Evolutionary conservation across 2,888 invertebrate genomes (phyloP).

Genomic region (Eupithecia tripunctaria): DNA sequence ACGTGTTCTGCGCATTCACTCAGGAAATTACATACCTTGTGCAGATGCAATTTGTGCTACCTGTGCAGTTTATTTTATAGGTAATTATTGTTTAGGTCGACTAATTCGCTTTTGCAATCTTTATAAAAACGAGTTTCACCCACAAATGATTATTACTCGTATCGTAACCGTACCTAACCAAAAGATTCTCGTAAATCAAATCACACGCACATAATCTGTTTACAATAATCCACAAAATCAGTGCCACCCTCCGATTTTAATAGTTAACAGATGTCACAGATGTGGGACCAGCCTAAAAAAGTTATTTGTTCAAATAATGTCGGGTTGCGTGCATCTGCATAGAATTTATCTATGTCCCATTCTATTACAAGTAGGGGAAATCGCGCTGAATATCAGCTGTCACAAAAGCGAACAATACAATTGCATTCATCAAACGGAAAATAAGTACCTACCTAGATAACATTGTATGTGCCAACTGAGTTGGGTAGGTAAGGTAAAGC

Average conservation of each 20-base stretch:
- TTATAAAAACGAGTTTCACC: neutral
- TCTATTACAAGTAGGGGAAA: neutral
- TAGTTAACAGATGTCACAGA: neutral
- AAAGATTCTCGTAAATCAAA: neutral
- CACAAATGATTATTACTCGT: neutral
- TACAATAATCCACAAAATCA: neutral
- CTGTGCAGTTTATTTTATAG: neutral
- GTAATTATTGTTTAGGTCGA: neutral
- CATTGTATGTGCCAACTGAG: neutral
- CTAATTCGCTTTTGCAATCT: neutral
- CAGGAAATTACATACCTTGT: neutral
- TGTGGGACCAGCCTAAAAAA: neutral
- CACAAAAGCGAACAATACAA: conserved; percentile 17
- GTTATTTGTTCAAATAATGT: neutral
- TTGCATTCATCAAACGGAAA: conserved; percentile 23
- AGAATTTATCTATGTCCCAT: neutral
- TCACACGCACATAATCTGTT: neutral
- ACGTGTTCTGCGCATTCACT: neutral
- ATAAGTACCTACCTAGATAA: neutral
- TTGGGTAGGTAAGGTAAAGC: neutral
- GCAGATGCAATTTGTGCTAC: neutral
- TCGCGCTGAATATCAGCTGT: conserved; percentile 15
- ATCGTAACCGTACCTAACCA: neutral
- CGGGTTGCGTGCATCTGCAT: neutral
- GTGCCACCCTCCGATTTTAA: neutral